Evolutionary conservation across 1,140 invertebrate species (phyloP).

Genomic region (Lanistes nyassanus): DNA sequence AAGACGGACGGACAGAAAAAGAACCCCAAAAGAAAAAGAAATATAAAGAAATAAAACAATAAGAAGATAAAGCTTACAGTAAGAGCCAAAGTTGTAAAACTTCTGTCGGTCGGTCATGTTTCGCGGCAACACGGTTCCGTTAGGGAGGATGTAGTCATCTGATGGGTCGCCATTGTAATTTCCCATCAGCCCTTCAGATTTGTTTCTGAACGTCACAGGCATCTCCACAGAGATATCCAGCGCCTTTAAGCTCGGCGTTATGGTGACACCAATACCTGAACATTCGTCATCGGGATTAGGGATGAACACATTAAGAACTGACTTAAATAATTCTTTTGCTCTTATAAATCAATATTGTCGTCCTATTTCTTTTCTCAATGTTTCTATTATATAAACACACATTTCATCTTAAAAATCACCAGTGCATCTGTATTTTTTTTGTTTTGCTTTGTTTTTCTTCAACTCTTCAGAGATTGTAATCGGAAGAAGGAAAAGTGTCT

Average conservation of each 20-base stretch:
- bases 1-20: not conserved
- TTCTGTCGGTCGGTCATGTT: conserved; percentile 33
- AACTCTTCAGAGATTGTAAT: too few relatives aligned
- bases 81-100: conserved; percentile 33
- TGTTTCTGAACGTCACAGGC: conserved; percentile 24
- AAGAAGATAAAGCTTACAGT: conserved; percentile 14
- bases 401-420: too few relatives aligned
- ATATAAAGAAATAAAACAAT: not conserved
- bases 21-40: not conserved
- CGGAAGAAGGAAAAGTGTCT: too few relatives aligned
- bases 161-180: conserved; percentile 35
- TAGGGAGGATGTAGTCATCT: conserved; percentile 40
- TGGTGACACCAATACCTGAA: conserved; percentile 30
- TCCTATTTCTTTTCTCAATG: too few relatives aligned
- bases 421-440: too few relatives aligned
- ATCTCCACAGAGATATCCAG: conserved; percentile 29
- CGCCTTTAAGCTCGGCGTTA: conserved; percentile 26
- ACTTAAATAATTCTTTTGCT: too few relatives aligned
- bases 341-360: too few relatives aligned
- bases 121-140: conserved; percentile 33
- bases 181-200: conserved; percentile 42
- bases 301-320: too few relatives aligned
- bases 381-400: too few relatives aligned
- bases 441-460: too few relatives aligned
- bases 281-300: too few relatives aligned